Percentiles rank a stretch among this genome's conserved stretches.
Evolutionary conservation across 1,140 invertebrate species (phyloP).

Genomic region (Zaprionus taronus): DNA sequence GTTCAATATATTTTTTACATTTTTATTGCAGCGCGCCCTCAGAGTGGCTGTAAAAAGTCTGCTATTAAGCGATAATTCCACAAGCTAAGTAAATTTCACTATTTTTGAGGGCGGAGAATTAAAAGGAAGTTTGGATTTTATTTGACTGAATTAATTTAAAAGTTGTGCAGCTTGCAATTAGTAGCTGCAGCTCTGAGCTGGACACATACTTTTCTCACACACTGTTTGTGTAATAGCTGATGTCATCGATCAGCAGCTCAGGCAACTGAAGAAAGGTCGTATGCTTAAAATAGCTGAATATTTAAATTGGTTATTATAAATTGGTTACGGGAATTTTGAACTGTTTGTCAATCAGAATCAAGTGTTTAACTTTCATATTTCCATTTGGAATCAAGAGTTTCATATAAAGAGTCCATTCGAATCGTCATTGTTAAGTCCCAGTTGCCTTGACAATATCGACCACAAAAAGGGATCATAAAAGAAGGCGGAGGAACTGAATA

Average conservation of each 20-base stretch:
- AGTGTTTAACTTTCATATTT: background rate
- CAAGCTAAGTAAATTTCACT: background rate
- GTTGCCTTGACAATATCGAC: constrained; percentile 20
- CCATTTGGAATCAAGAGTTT: constrained; percentile 5
- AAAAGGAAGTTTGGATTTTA: background rate
- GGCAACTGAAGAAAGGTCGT: background rate
- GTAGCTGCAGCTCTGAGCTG: background rate
- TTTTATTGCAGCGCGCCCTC: background rate
- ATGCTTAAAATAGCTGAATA: background rate
- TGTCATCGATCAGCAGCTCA: background rate
- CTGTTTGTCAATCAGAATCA: background rate
- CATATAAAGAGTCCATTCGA: constrained; percentile 9
- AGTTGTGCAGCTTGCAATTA: background rate
- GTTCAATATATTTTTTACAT: background rate
- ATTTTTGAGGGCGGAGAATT: background rate
- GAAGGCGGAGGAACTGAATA: background rate
- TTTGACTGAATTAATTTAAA: background rate
- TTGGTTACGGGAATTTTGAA: background rate
- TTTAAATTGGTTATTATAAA: background rate
- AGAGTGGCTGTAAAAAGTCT: constrained; percentile 13
- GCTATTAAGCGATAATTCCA: background rate
- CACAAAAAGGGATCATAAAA: background rate
- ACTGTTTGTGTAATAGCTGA: background rate
- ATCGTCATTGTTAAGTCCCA: constrained; percentile 9
- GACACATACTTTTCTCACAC: background rate